Evolutionary conservation across 2,113 vertebrate genomes (phyloP).

Genomic region (Gadus chalcogrammus): DNA sequence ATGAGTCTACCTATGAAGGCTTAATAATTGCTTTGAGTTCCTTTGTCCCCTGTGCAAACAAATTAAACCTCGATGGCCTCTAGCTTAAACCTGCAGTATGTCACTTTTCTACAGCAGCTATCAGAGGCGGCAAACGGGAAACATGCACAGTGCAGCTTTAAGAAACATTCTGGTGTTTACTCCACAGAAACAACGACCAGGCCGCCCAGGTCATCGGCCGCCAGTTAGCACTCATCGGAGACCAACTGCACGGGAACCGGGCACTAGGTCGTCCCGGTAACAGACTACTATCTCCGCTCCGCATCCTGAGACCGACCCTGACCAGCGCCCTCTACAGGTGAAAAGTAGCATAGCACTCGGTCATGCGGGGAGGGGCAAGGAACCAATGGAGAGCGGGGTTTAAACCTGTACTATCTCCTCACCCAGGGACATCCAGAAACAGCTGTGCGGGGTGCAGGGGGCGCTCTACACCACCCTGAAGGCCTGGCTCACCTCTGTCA

Average conservation of each 20-base stretch:
- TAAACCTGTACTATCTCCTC: not conserved
- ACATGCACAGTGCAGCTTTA: too few relatives aligned
- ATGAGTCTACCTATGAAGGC: too few relatives aligned
- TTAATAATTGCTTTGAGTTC: too few relatives aligned
- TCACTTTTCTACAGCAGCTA: too few relatives aligned
- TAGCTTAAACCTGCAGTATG: too few relatives aligned
- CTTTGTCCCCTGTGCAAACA: too few relatives aligned
- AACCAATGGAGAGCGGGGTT: not conserved
- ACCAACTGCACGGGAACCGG: conserved; percentile 73
- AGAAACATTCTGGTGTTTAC: not conserved
- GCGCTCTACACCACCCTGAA: conserved; percentile 23
- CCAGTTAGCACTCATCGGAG: conserved; percentile 83
- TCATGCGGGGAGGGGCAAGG: too few relatives aligned
- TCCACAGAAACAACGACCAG: conserved; percentile 49
- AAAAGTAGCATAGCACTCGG: not conserved
- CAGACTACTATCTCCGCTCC: conserved; percentile 32
- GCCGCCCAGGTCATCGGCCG: conserved; percentile 67
- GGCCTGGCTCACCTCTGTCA: too few relatives aligned
- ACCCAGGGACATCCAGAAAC: conserved; percentile 48
- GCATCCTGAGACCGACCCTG: conserved; percentile 45
- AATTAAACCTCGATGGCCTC: too few relatives aligned
- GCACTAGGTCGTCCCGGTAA: conserved; percentile 20
- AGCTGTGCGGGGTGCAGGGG: conserved; percentile 44
- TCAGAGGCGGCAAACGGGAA: too few relatives aligned
- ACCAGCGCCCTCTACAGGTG: conserved; percentile 57